Evolutionary conservation across 1,140 invertebrate species (phyloP), one percentile per base, ranked within the genome.

Genomic region (Lutraria rhynchaena): DNA sequence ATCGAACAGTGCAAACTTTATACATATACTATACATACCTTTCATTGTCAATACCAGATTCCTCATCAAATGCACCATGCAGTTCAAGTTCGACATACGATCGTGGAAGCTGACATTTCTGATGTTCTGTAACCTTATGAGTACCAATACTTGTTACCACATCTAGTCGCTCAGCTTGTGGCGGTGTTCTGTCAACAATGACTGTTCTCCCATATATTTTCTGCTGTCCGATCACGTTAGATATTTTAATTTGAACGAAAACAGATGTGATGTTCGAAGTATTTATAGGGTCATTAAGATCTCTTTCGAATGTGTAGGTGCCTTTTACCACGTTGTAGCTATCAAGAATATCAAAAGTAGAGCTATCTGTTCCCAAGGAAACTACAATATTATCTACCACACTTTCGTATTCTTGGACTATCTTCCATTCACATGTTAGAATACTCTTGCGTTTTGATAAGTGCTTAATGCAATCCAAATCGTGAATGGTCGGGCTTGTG

Each of bases 271-370:
- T 53, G 24, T 65, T 65, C 31, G 13, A 5, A 11, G 35, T 44
- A 13, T n/a, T 35, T 5, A 74, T 58, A 22, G 53, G 70, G 15
- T 74, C 9, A 44, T 22, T 57, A 1, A 74, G 17, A 44, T 74
- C 70, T 24, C 94, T 95, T 37, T 91, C 93, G 3, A 91, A 70
- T 31, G 91, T 92, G 29, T 93, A 93, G n/a, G 90, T 88, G 9
- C 95, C 89, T 58, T 92, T 90, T 5, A 95, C 63, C 22, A 94
- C 87, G 15, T 95, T 87, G 3, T 58, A 58, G 3, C 53, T 74
- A 37, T 74, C 53, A 22, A 74, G 44, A 51, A 76, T 65, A 37
- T 76, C 44, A 37, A 41, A 51, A 27, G n/a, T 19, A 5, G 49
- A n/a, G 17, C 11, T 46, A 2, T 46, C 31, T 27, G 58, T 49